Evolutionary conservation across 1,140 invertebrate genomes (phyloP).

Genomic region (Holotrichia oblita): DNA sequence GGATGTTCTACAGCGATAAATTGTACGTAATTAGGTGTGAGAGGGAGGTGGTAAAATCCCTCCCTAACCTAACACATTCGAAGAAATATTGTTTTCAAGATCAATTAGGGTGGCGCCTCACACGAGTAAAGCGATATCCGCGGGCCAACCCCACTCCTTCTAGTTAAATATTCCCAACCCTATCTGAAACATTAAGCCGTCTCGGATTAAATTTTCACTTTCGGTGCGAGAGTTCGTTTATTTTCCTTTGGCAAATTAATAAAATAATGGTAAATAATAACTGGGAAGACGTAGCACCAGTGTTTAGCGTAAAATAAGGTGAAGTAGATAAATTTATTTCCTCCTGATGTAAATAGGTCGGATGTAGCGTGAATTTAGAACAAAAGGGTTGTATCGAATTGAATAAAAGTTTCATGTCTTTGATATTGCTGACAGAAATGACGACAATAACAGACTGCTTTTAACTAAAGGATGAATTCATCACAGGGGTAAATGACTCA

Average conservation of each 20-base stretch:
- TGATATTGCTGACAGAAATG: too few species aligned
- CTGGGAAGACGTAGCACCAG: background rate
- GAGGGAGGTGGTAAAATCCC: background rate
- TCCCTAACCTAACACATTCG: background rate
- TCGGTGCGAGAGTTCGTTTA: background rate
- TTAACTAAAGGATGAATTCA: too few species aligned
- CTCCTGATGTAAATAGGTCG: too few species aligned
- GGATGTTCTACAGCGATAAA: background rate
- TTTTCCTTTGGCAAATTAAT: slow-evolving; percentile 7
- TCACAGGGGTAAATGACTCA: too few species aligned
- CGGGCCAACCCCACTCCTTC: background rate
- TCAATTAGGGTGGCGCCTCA: slow-evolving; percentile 6
- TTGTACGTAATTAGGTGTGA: slow-evolving; percentile 11
- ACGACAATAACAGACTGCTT: too few species aligned
- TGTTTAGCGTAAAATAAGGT: too few species aligned
- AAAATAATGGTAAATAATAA: slow-evolving; percentile 31
- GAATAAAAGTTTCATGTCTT: too few species aligned
- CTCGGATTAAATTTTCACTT: slow-evolving; percentile 21
- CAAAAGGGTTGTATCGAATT: too few species aligned
- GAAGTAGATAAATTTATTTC: too few species aligned
- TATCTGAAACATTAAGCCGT: slow-evolving; percentile 9
- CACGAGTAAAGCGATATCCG: background rate
- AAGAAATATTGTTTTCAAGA: slow-evolving; percentile 36
- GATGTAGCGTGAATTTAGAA: too few species aligned
- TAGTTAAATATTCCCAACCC: slow-evolving; percentile 4